Evolutionary conservation across 2,797 vertebrate genomes (phyloP).

Genomic region (Podargus strigoides): DNA sequence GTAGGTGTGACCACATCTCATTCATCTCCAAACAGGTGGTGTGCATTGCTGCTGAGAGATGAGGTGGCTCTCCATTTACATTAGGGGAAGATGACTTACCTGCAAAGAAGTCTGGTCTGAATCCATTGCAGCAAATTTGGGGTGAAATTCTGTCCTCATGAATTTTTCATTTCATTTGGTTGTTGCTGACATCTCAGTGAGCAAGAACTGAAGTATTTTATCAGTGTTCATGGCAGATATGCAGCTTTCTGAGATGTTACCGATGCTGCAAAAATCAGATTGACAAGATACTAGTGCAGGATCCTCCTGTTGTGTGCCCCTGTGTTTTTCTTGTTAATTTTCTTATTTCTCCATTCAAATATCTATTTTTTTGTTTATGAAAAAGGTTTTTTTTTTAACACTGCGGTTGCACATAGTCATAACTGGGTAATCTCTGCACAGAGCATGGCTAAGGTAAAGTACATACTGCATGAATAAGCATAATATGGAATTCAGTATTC

Average conservation of each 20-base stretch:
- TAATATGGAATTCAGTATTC: neutral
- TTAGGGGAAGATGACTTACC: neutral
- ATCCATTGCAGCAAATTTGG: neutral
- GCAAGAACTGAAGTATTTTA: neutral
- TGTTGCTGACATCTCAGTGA: neutral
- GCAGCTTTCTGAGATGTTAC: neutral
- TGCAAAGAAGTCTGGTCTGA: neutral
- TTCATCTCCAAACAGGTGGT: fast-evolving
- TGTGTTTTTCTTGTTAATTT: neutral
- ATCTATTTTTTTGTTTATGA: neutral
- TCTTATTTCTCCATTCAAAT: neutral
- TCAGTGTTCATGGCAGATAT: neutral
- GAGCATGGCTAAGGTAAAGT: neutral
- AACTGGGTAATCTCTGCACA: neutral
- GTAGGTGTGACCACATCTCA: slow-evolving; percentile 50
- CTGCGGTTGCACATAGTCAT: neutral
- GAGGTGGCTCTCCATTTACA: neutral
- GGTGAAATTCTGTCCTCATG: neutral
- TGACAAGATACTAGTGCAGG: neutral
- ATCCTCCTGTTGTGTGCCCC: neutral
- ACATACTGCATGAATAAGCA: neutral
- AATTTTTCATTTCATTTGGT: neutral
- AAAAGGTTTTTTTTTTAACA: neutral
- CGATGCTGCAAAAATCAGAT: neutral
- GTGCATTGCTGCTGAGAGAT: fast-evolving